These are phyloP conservation scores for Oophaga sylvatica DNA, from an alignment of 2,797 vertebrate genomes.

Conservation along the genomic window DNA sequence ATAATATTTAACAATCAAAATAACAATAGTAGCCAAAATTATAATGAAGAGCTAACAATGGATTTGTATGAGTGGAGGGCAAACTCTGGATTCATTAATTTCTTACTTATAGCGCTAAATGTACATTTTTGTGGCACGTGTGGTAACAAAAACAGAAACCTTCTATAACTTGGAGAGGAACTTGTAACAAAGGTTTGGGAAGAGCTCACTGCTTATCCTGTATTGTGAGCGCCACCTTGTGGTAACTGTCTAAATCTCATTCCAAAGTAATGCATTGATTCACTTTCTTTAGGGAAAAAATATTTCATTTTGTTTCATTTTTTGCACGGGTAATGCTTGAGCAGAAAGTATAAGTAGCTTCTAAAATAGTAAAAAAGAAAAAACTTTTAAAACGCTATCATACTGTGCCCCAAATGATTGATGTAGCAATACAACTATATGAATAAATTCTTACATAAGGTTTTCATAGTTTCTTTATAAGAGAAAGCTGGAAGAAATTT, in stretches of 20 bases:
- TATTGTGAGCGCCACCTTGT: slow-evolving; percentile 38
- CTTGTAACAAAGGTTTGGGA: background rate
- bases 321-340: background rate
- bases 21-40: too few relatives aligned
- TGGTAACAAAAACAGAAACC: too few relatives aligned
- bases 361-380: background rate
- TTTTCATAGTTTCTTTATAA: background rate
- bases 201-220: background rate
- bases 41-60: too few relatives aligned
- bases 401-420: background rate
- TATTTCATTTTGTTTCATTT: background rate
- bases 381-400: background rate
- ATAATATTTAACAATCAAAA: too few relatives aligned
- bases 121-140: too few relatives aligned
- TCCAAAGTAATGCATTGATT: background rate
- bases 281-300: background rate
- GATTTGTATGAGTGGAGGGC: too few relatives aligned
- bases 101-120: too few relatives aligned
- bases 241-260: background rate
- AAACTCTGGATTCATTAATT: too few relatives aligned
- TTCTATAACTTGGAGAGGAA: too few relatives aligned
- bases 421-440: background rate
- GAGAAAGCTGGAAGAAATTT: background rate
- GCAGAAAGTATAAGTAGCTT: background rate
- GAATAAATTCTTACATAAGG: background rate